Base-by-base conservation (phyloP, 2,797 vertebrate species). In the Phrynocephalus guinanensis region DNA sequence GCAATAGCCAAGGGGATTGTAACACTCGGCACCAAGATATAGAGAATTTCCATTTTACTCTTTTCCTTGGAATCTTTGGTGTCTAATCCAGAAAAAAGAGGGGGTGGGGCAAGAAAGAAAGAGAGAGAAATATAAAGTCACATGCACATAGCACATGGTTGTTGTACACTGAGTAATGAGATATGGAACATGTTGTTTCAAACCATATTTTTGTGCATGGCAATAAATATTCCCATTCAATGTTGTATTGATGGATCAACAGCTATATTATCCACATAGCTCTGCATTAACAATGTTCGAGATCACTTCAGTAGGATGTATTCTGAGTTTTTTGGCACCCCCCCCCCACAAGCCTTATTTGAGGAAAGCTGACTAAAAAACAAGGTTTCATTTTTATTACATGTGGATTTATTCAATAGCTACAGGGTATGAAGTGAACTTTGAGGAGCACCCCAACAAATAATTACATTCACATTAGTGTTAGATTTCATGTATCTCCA, bases 11-110 rank as follows among this genome's bases (percentile, higher is more conserved):
- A 92, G 0, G 99, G 99, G 81, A 99, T 99, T 3, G 98, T 97
- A 48, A 99, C 98, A 0, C 99, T 99, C 0, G 99, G 99, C 85
- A 99, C 98, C 95, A 99, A 97, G 92, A 99, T 99, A 93, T 99
- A 99, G 30, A 99, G 93, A 93, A 99, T 99, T 95, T 99, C 98
- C 98, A 99, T 98, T 95, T 97, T 99, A 90, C 97, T 96, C 91
- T 98, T 98, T 86, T 99, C 98, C 89, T 98, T 98, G 88, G 98
- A 96, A 87, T 98, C 98, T 67, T 99, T 98, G 1, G 97, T 96
- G 94, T 99, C 99, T 99, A 93, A 28, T 86, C 52, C 10, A 87
- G 89, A 24, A 87, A 82, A 68, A 68, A 72, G n/a, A 63, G 56
- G 68, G 67, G 30, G n/a, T 44, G 50, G 0, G 52, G 82, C 33